Evolutionary conservation across 2,888 invertebrate species (phyloP).

Genomic region (Caenorhabditis virilis): DNA sequence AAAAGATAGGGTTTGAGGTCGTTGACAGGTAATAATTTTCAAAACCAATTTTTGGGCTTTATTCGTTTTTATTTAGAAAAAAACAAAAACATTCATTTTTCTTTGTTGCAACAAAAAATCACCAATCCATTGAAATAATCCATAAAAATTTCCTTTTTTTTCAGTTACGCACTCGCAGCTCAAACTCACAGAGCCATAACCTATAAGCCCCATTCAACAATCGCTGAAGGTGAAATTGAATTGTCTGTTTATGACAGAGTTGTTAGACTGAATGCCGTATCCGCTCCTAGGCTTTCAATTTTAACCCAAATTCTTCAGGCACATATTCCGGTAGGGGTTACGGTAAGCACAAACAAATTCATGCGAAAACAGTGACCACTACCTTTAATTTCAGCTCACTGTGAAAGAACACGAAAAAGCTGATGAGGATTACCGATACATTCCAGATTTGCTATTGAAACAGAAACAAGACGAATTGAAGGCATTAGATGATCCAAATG

Average conservation of each 20-base stretch:
- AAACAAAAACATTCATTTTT: too few relatives aligned
- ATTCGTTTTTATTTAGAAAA: too few relatives aligned
- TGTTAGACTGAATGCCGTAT: conserved; percentile 49
- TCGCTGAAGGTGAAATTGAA: conserved; percentile 54
- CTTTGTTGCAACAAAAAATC: not conserved
- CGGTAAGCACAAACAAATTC: conserved; percentile 25
- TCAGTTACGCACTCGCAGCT: conserved; percentile 64
- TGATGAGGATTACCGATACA: conserved; percentile 65
- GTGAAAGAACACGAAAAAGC: conserved; percentile 64
- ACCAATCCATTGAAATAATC: not conserved
- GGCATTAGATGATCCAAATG: conserved; percentile 62
- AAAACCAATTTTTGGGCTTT: too few relatives aligned
- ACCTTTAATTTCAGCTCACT: conserved; percentile 47
- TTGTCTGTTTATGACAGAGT: conserved; percentile 57
- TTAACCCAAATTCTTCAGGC: conserved; percentile 56
- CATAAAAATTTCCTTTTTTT: not conserved
- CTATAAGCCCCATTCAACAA: conserved; percentile 59
- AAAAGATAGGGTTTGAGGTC: conserved; percentile 56
- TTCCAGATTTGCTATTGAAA: conserved; percentile 62
- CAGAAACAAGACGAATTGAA: conserved; percentile 63
- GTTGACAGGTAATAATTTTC: conserved; percentile 54
- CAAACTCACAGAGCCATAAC: conserved; percentile 53
- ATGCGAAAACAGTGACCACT: not conserved
- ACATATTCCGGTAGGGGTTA: conserved; percentile 62
- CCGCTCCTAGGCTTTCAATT: conserved; percentile 58